Evolutionary conservation across 2,113 vertebrate species (phyloP), one percentile per base, ranked within the genome.

Genomic region (Lynx canadensis): DNA sequence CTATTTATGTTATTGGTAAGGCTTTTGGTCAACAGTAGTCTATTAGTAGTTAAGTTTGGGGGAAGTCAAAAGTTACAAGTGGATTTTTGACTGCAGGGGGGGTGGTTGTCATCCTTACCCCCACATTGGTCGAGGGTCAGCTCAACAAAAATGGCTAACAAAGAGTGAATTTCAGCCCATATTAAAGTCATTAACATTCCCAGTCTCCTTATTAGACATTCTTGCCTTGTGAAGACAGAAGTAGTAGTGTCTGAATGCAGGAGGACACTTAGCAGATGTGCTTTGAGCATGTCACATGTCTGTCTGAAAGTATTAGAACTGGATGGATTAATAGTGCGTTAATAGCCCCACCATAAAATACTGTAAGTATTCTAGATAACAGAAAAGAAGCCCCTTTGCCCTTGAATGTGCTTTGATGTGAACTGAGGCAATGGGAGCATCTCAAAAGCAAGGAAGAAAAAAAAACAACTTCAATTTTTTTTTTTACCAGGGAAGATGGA

Each of bases 391-490:
- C 13, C 71, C 52, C 52, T 97, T 97, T 87, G 57, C 85, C 80
- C 89, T 96, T 84, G 57, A 92, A 76, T 92, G 69, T 7, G n/a
- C 52, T 97, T 98, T 85, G 84, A 96, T 97, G 45, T 97, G 23
- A 71, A 83, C 50, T 90, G 74, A 92, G 25, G 50, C 25, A 23
- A 48, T 31, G 50, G 84, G 63, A 87, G 9, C 71, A 21, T 91
- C 68, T 97, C 60, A 86, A 95, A 97, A 93, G 13, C 52, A 85
- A 81, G 4, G 12, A 41, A 45, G 10, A 23, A 13, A 23, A 15
- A 45, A 45, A 48, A 66, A 29, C 29, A n/a, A n/a, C 80, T 93
- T 96, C 83, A 92, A 95, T 88, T 69, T 92, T 96, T 89, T 25
- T 68, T 68, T 65, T 65, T 41, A n/a, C 6, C 36, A 66, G 52